Percentiles rank a stretch among this genome's conserved stretches.
phyloP scores from a whole-genome alignment of 1,140 invertebrate species.

The Reticulitermes speratus region DNA sequence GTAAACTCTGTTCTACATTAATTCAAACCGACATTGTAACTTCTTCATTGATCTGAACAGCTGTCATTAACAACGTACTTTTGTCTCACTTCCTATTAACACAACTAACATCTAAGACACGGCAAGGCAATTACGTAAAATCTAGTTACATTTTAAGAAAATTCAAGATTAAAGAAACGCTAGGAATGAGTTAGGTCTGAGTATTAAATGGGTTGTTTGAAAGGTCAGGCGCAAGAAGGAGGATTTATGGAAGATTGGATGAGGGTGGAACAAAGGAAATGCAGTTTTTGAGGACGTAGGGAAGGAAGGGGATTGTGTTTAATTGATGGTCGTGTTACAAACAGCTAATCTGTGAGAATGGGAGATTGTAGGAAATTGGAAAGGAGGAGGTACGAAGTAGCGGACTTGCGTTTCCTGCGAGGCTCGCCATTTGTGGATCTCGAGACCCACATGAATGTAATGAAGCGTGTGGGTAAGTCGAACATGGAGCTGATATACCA shows the following conservation, averaged over 20 bases:
- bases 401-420: neutral
- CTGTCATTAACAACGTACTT: neutral
- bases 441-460: neutral
- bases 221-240: neutral
- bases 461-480: no score
- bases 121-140: neutral
- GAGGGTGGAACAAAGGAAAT: neutral
- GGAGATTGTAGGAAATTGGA: neutral
- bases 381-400: neutral
- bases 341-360: neutral
- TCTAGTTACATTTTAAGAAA: neutral
- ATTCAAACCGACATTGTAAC: neutral
- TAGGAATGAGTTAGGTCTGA: neutral
- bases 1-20: neutral
- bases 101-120: neutral
- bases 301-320: neutral
- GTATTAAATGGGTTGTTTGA: neutral
- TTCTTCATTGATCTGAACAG: neutral
- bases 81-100: neutral
- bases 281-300: neutral
- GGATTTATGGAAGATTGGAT: neutral
- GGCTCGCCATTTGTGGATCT: neutral
- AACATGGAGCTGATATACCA: no score
- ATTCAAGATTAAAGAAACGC: neutral
- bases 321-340: neutral